Conservation (phyloP, 1,140 invertebrate species). For the Chironomus striatipennis region DNA sequence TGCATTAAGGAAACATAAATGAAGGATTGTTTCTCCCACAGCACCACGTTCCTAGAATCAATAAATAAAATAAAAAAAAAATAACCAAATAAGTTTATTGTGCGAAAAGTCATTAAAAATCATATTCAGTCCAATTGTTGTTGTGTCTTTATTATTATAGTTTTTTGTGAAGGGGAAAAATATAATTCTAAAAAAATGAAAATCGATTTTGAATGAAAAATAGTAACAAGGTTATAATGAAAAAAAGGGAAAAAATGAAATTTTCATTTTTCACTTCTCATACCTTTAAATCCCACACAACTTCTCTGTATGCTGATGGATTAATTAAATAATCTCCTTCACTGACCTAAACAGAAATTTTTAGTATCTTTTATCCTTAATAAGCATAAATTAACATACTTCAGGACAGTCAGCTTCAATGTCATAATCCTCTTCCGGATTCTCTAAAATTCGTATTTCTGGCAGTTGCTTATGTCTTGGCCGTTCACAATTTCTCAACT, state of each 20-base stretch:
- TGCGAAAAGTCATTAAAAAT: no score
- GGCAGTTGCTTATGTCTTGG: conserved; percentile 69
- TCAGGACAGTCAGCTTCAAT: conserved; percentile 61
- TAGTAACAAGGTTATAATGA: conserved; percentile 23
- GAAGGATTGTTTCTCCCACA: conserved; percentile 90
- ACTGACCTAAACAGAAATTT: conserved; percentile 27
- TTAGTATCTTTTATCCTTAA: no score
- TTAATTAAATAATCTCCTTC: conserved; percentile 48
- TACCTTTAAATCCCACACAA: conserved; percentile 83
- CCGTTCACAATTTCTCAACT: conserved; percentile 78
- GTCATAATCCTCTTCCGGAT: conserved; percentile 72
- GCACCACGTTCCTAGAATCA: conserved; percentile 69
- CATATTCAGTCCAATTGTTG: no score
- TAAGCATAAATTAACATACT: conserved; percentile 38
- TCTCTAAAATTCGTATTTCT: conserved; percentile 64
- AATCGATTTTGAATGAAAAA: conserved; percentile 23
- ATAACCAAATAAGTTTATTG: no score
- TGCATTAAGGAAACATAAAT: conserved; percentile 86
- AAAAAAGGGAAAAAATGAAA: conserved; percentile 17
- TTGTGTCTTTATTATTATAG: no score
- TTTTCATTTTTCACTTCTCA: conserved; percentile 25
- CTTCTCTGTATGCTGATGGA: conserved; percentile 59
- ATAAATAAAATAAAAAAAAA: no score
- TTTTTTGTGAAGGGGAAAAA: neutral
- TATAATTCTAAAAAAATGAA: conserved; percentile 24